phyloP scores from a whole-genome alignment of 2,797 vertebrate genomes.

The Aeoliscus strigatus region DNA sequence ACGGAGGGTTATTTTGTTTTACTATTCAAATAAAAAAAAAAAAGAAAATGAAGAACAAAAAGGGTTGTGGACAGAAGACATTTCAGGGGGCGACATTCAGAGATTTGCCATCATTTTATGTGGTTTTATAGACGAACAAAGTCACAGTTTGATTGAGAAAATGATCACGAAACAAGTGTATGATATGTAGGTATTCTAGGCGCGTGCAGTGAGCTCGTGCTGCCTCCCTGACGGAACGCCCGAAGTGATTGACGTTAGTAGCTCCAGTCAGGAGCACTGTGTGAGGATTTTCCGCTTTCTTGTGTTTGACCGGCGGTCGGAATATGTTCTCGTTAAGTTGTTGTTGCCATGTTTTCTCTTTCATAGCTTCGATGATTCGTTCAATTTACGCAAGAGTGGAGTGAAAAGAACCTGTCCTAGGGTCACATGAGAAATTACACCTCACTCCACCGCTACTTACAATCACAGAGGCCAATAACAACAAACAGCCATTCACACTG shows the following conservation, averaged over 20 bases:
- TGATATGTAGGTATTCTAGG: too few relatives aligned
- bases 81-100: too few relatives aligned
- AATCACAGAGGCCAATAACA: constrained; percentile 24
- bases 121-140: too few relatives aligned
- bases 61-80: too few relatives aligned
- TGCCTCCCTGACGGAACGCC: constrained; percentile 1
- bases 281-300: constrained; percentile 12
- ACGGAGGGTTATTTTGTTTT: too few relatives aligned
- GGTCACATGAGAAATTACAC: constrained; percentile 26
- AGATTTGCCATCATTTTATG: too few relatives aligned
- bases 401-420: constrained; percentile 20
- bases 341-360: constrained; percentile 15
- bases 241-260: constrained; percentile 11
- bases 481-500: too few relatives aligned
- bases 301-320: constrained; percentile 19
- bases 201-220: constrained; percentile 3
- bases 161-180: too few relatives aligned
- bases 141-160: too few relatives aligned
- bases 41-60: too few relatives aligned
- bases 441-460: constrained; percentile 9
- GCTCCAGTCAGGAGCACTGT: constrained; percentile 1
- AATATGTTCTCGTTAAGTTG: constrained; percentile 19
- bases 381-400: constrained; percentile 12
- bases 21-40: too few relatives aligned
- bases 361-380: constrained; percentile 18